phyloP scores from a whole-genome alignment of 2,797 vertebrate genomes.

The Presbytis comata region DNA sequence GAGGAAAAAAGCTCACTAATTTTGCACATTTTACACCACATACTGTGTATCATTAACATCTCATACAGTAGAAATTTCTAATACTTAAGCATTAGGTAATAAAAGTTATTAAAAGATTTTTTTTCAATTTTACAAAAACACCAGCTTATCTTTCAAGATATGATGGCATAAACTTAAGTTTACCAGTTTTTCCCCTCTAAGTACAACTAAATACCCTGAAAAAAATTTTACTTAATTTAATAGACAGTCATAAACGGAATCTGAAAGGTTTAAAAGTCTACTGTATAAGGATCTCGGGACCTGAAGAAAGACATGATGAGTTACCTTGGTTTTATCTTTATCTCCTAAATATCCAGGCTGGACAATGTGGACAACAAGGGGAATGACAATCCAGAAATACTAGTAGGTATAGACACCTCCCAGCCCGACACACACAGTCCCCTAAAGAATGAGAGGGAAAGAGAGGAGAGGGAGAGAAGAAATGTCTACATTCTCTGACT shows the following conservation, averaged over 20 bases:
- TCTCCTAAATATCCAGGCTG: background rate
- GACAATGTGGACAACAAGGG: background rate
- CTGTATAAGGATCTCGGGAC: background rate
- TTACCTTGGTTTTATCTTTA: background rate
- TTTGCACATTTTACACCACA: background rate
- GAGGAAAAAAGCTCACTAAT: background rate
- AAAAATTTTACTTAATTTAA: background rate
- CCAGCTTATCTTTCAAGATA: background rate
- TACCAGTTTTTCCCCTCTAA: background rate
- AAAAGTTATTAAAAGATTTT: background rate
- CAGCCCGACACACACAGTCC: rapidly evolving
- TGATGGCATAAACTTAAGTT: background rate
- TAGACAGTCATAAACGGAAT: background rate
- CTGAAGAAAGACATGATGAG: background rate
- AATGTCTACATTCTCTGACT: background rate
- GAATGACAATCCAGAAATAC: background rate
- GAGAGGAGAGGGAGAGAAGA: background rate
- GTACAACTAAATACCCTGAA: background rate
- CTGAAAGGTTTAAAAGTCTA: background rate
- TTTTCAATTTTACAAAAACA: background rate
- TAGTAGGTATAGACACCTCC: background rate
- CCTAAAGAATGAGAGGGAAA: background rate
- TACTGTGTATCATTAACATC: background rate
- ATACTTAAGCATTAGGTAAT: background rate
- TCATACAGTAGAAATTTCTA: background rate